Percentiles rank a stretch among this genome's conserved stretches.
Conservation (phyloP, 2,113 vertebrate species). For the Pteruthius melanotis region DNA sequence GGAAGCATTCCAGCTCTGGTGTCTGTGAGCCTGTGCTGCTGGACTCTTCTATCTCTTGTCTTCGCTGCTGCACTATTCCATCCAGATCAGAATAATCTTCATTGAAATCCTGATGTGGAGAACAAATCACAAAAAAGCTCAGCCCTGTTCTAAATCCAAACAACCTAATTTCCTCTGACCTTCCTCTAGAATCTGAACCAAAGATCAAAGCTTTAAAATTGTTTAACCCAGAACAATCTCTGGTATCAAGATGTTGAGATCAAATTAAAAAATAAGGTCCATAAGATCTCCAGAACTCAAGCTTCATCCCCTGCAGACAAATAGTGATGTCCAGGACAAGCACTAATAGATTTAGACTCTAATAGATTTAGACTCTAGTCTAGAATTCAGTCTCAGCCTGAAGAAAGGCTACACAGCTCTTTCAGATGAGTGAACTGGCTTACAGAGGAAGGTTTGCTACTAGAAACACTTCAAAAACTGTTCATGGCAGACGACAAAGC, state of each 20-base stretch:
- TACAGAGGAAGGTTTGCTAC: background rate
- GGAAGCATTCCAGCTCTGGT: slow-evolving; percentile 81
- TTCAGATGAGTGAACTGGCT: background rate
- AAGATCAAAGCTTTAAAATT: background rate
- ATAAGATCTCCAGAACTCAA: background rate
- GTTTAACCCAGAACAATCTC: background rate
- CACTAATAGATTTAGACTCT: background rate
- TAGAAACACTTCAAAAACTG: background rate
- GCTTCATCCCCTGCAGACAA: background rate
- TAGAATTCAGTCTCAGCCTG: too few relatives aligned
- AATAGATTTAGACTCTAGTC: too few relatives aligned
- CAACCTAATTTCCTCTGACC: background rate
- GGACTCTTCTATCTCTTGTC: slow-evolving; percentile 82
- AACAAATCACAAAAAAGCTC: background rate
- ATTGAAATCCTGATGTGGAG: slow-evolving; percentile 76
- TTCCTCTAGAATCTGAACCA: background rate
- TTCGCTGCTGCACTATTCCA: slow-evolving; percentile 72
- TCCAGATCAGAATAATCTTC: slow-evolving; percentile 83
- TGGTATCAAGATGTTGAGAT: background rate
- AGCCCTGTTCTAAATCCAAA: background rate
- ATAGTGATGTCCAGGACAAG: background rate
- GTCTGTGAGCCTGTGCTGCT: slow-evolving; percentile 92
- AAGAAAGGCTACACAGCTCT: too few relatives aligned
- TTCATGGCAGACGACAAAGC: background rate
- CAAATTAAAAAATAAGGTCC: background rate